Percentiles rank a stretch among this genome's conserved stretches.
Conservation (phyloP, 2,797 vertebrate species). For the Garrulus glandarius region DNA sequence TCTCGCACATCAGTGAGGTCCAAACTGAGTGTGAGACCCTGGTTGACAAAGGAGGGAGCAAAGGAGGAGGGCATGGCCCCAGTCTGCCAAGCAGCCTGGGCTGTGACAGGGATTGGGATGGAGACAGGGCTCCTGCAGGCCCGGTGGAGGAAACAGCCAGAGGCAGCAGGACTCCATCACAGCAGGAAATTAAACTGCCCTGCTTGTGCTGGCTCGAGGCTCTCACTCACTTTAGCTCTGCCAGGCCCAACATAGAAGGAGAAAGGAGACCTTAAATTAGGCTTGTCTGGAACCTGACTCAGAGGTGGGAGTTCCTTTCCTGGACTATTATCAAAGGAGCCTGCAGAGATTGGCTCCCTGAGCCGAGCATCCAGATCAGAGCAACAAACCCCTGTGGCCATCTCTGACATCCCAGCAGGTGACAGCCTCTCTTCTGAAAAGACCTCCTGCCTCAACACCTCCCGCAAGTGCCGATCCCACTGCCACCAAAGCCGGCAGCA, state of each 20-base stretch:
- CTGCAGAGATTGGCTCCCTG: neutral
- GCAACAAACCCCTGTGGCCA: neutral
- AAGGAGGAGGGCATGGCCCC: fast-evolving
- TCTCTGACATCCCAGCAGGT: neutral
- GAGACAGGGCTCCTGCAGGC: neutral
- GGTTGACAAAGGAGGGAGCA: neutral
- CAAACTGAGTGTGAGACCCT: neutral
- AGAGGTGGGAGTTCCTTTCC: neutral
- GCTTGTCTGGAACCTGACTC: neutral
- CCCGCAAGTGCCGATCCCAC: neutral
- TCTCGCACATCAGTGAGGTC: neutral
- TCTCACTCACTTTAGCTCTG: neutral
- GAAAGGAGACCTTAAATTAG: neutral
- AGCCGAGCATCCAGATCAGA: neutral
- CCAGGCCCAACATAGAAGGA: neutral
- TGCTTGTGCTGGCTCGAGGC: neutral
- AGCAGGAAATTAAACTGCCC: neutral
- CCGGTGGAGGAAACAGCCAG: neutral
- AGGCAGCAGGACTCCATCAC: neutral
- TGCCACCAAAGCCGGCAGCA: fast-evolving
- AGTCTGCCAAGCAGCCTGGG: neutral
- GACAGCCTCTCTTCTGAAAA: neutral
- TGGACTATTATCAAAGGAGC: neutral
- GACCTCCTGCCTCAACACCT: neutral
- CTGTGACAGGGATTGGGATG: neutral